Base-by-base conservation (phyloP, 1,140 invertebrate genomes). In the Calliphora vicina region DNA sequence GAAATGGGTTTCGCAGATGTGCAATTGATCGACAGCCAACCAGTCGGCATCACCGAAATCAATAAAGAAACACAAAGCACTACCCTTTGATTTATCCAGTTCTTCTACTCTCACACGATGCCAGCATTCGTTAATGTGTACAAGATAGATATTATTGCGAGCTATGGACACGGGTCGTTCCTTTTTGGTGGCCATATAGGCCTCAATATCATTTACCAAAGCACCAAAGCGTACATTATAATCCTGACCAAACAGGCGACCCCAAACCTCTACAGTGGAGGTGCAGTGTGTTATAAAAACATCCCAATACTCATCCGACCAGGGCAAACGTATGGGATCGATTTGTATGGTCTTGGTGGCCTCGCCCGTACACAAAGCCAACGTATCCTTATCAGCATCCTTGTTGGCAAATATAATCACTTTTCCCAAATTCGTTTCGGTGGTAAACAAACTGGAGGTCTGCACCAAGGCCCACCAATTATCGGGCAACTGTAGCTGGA, bases 191-290 rank as follows among this genome's bases (percentile, higher is more conserved):
- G 86, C 80, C 87, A 90, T 89, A 61, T 85, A 29, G 8, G 83
- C 73, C 15, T 88, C 86, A 74, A 91, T 85, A 20, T 90, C 85
- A 9, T 83, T 86, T 1, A 87, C 85, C 1, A 91, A 42, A 43
- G 84, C 83, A 76, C 89, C 86, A 35, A 90, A 86, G 12, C 83
- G 85, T 9, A 85, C 84, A 20, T 85, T 87, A 25, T 90, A 88
- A 29, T 90, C 85, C 17, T 81, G 23, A 20, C 84, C 89, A 35
- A 91, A 88, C 0, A 90, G 81, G 4, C 87, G 85, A 0, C 84
- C 89, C 89, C 90, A 90, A 27, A 91, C 86, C 27, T 86, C 87
- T 23, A 83, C 85, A 1, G 89, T 89, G 20, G 87, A 88, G n/a
- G 84, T 85, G 23, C 87, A 87, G 73, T 88, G 85, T 1, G 88